Conservation (phyloP, 2,888 invertebrate genomes). For the Drosophila mimica region DNA sequence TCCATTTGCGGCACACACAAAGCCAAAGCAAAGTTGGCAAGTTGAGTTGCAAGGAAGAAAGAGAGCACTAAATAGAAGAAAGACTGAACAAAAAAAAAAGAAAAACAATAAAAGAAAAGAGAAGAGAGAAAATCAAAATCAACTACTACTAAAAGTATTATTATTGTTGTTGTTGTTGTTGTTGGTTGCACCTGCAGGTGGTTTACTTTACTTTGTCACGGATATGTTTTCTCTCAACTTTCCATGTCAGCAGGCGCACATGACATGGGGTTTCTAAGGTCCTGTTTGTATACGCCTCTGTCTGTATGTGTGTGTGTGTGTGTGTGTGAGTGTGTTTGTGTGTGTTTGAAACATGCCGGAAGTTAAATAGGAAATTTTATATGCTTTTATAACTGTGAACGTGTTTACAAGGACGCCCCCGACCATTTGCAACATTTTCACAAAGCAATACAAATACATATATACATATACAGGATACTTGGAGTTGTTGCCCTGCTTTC, state of each 20-base stretch:
- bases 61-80: constrained; percentile 2
- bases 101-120: constrained; percentile 6
- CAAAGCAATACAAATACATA: neutral
- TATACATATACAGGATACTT: neutral
- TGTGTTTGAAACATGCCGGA: constrained; percentile 67
- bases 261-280: constrained; percentile 26
- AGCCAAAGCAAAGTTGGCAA: constrained; percentile 49
- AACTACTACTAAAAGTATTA: constrained; percentile 62
- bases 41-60: constrained; percentile 38
- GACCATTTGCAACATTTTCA: constrained; percentile 13
- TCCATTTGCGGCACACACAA: constrained; percentile 38
- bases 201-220: constrained; percentile 76
- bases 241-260: constrained; percentile 53
- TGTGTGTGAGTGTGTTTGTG: constrained; percentile 15
- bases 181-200: constrained; percentile 74
- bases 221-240: constrained; percentile 79
- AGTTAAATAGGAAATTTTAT: constrained; percentile 80
- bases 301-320: constrained; percentile 5
- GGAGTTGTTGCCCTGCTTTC: neutral
- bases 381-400: constrained; percentile 80
- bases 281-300: constrained; percentile 14
- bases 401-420: constrained; percentile 67
- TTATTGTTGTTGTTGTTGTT: constrained; percentile 45
- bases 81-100: neutral
- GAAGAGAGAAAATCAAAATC: constrained; percentile 28